These are phyloP conservation scores for Egretta garzetta DNA, from an alignment of 2,113 vertebrate genomes.

Conservation along the genomic window DNA sequence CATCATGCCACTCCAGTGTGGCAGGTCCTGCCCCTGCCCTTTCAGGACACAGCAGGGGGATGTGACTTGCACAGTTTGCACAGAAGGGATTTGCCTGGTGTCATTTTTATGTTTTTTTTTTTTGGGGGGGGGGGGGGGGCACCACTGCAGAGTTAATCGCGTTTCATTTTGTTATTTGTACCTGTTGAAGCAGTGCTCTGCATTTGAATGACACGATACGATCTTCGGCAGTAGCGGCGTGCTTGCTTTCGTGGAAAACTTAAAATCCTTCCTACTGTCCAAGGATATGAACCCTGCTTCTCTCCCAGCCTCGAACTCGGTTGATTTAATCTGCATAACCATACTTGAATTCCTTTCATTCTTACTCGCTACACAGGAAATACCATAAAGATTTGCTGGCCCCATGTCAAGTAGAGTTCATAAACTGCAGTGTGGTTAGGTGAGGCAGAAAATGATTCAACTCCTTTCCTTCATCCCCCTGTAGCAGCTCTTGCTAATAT, in stretches of 20 bases:
- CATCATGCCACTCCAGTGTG: rapidly evolving
- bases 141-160: neutral
- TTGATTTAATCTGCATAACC: neutral
- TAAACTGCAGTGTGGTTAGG: neutral
- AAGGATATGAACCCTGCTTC: neutral
- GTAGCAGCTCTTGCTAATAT: neutral
- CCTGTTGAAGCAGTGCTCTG: neutral
- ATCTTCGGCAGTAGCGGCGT: rapidly evolving
- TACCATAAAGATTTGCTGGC: neutral
- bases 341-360: neutral
- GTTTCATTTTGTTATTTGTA: neutral
- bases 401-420: neutral
- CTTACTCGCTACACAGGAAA: neutral
- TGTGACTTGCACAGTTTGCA: rapidly evolving
- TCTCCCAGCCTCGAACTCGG: neutral
- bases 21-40: neutral
- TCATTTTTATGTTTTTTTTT: neutral
- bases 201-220: rapidly evolving
- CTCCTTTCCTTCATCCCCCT: neutral
- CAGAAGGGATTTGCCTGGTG: neutral
- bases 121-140: neutral
- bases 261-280: neutral
- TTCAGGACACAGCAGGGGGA: neutral
- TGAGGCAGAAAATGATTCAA: neutral
- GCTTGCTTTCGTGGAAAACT: neutral